Evolutionary conservation across 2,797 vertebrate genomes (phyloP).

Genomic region (Gymnodraco acuticeps): DNA sequence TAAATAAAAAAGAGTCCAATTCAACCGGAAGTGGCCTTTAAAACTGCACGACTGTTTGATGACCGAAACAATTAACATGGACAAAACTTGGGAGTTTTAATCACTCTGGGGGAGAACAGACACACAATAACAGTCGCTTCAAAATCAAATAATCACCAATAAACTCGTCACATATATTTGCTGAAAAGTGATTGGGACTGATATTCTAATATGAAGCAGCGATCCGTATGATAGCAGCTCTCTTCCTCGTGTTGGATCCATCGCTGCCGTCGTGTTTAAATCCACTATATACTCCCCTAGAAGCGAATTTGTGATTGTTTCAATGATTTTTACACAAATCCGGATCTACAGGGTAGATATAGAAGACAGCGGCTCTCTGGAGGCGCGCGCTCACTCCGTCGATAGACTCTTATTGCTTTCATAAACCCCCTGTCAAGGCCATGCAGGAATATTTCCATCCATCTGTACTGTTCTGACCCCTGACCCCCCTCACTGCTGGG

Average conservation of each 20-base stretch:
- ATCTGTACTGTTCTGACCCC: conserved; percentile 48
- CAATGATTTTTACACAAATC: conserved; percentile 97
- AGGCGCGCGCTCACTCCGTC: conserved; percentile 36
- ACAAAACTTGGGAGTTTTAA: conserved; percentile 22
- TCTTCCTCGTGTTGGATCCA: conserved; percentile 58
- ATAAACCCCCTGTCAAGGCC: conserved; percentile 51
- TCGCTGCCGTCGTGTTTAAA: conserved; percentile 91
- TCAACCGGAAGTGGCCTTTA: conserved; percentile 49
- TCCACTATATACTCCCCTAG: conserved; percentile 99
- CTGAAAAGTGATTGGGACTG: too few species aligned
- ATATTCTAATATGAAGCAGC: conserved; percentile 5
- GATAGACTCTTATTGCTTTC: conserved; percentile 51
- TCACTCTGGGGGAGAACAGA: not conserved
- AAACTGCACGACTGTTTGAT: conserved; percentile 7
- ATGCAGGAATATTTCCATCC: conserved; percentile 45
- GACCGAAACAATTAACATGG: conserved; percentile 29
- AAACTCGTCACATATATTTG: not conserved
- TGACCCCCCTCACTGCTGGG: conserved; percentile 37
- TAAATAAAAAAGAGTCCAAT: conserved; percentile 56
- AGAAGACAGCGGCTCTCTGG: conserved; percentile 95
- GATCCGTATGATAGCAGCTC: conserved; percentile 9
- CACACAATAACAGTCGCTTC: not conserved
- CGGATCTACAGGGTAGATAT: conserved; percentile 99
- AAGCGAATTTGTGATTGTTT: conserved; percentile 98
- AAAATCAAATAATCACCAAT: not conserved